Conservation (phyloP, 1,140 invertebrate species). For the Aricia agestis region DNA sequence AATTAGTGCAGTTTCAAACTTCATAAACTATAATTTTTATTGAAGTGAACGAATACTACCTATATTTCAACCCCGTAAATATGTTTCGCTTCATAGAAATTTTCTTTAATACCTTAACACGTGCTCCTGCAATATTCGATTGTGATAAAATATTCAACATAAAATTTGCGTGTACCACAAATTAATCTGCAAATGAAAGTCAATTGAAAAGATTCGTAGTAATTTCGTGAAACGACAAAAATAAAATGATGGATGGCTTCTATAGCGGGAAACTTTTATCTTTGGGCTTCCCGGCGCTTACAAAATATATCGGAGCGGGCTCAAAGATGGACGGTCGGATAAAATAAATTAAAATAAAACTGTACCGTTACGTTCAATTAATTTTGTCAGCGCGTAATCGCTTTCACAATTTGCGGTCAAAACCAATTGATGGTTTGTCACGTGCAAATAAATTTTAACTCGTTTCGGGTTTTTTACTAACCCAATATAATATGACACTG, state of each 20-base stretch:
- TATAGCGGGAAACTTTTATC: not conserved
- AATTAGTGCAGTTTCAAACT: constrained; percentile 42
- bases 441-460: constrained; percentile 20
- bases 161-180: not conserved
- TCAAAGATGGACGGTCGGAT: constrained; percentile 2
- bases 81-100: too few species aligned
- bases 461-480: constrained; percentile 18
- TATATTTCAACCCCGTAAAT: too few species aligned
- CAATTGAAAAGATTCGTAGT: not conserved
- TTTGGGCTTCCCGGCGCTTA: not conserved
- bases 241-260: constrained; percentile 9
- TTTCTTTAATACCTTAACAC: too few species aligned
- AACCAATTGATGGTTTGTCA: constrained; percentile 29
- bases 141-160: too few species aligned
- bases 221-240: constrained; percentile 6
- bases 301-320: not conserved
- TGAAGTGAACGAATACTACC: constrained; percentile 2
- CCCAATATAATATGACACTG: not conserved
- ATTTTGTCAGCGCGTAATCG: constrained; percentile 33
- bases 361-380: constrained; percentile 29
- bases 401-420: constrained; percentile 31
- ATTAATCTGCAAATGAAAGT: not conserved
- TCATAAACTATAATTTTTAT: constrained; percentile 19
- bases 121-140: too few species aligned
- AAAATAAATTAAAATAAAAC: constrained; percentile 28